These are phyloP conservation scores for Pegoplata infirma DNA, from an alignment of 2,888 invertebrate genomes.

Conservation along the genomic window DNA sequence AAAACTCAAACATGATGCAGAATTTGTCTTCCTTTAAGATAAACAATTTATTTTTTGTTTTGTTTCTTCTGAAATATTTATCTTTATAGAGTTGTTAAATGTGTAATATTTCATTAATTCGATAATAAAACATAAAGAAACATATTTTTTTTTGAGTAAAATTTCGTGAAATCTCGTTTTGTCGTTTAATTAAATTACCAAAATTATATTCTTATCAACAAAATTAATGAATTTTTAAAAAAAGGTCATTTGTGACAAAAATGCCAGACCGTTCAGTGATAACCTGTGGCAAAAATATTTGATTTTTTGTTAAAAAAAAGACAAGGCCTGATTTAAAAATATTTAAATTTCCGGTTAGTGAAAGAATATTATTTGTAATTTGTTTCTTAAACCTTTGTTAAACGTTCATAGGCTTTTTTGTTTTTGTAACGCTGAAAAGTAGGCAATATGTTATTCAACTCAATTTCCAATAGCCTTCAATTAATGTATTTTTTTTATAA, in stretches of 20 bases:
- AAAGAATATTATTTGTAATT: background rate
- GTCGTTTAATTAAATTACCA: too few species aligned
- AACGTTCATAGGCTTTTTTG: background rate
- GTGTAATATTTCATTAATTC: background rate
- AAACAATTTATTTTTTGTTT: background rate
- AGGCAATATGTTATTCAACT: constrained; percentile 28
- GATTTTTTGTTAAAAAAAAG: background rate
- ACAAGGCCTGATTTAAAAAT: background rate
- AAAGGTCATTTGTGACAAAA: background rate
- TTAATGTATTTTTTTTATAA: constrained; percentile 31
- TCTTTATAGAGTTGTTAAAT: background rate
- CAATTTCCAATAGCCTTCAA: constrained; percentile 56
- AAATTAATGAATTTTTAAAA: background rate
- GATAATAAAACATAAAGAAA: background rate
- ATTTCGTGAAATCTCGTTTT: background rate
- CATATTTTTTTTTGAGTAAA: background rate
- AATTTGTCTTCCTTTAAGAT: background rate
- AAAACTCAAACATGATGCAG: background rate
- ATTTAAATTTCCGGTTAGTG: background rate
- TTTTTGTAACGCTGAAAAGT: constrained; percentile 17
- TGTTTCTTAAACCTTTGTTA: background rate
- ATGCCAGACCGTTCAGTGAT: background rate
- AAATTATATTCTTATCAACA: background rate
- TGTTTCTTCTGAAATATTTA: background rate
- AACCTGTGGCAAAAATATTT: background rate